Conservation (phyloP, 2,888 invertebrate species). For the Cephalotes varians region DNA sequence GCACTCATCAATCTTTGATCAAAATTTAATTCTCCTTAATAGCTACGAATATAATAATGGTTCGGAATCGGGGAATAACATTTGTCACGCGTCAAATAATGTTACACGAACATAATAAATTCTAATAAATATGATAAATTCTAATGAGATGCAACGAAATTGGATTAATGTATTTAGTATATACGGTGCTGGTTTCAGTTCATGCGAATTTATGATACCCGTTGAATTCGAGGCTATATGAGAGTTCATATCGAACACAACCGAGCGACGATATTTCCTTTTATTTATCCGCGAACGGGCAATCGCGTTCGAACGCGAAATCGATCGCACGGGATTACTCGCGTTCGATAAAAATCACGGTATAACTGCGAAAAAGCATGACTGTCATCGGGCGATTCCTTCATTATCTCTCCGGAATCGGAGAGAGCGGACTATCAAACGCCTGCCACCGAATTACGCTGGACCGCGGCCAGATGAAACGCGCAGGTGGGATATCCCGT, state of each 20-base stretch:
- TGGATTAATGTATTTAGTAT: background rate
- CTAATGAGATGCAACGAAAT: background rate
- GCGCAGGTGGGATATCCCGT: constrained; percentile 30
- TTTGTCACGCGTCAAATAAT: background rate
- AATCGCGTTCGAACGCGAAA: background rate
- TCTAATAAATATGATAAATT: background rate
- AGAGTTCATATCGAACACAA: background rate
- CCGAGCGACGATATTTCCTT: background rate
- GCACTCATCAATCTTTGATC: background rate
- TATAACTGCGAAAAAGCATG: constrained; percentile 7
- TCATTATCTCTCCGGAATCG: constrained; percentile 24
- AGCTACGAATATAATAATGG: background rate
- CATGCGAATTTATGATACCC: background rate
- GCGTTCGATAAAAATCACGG: constrained; percentile 16
- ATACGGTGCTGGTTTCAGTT: background rate
- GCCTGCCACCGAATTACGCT: constrained; percentile 40
- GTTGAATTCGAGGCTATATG: background rate
- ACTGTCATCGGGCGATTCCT: background rate
- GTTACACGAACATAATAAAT: background rate
- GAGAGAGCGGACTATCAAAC: constrained; percentile 26
- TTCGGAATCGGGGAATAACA: background rate
- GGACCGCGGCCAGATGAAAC: constrained; percentile 54
- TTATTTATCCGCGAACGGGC: background rate
- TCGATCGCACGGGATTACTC: background rate
- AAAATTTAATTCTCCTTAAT: background rate